Base-by-base conservation (phyloP, 2,113 vertebrate genomes). In the Synchiropus splendidus region DNA sequence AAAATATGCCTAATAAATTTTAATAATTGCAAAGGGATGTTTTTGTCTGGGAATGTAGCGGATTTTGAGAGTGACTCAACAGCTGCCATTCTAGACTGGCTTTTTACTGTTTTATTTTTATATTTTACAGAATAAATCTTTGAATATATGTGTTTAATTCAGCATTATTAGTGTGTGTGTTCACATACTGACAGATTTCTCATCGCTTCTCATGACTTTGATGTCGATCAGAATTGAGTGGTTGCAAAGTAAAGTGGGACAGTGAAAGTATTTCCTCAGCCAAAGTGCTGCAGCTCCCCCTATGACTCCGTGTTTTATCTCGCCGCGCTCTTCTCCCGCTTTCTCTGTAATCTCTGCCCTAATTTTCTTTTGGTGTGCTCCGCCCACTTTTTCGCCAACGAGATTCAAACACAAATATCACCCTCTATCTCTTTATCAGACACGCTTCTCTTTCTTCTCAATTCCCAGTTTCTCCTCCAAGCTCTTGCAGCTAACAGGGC, bases 241-340 rank as follows among this genome's bases (percentile, higher is more conserved):
- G n/a, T n/a, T n/a, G n/a, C n/a, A n/a, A 44, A 43, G 21, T 8
- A 18, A 51, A 47, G 17, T 9, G 27, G 39, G 53, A 61, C 43
- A 58, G 46, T 32, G 34, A 34, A 45, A 56, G 48, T 11, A 27
- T 42, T 32, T 36, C 48, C 62, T 66, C 43, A 64, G 61, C 62
- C 45, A 57, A 34, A 75, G 77, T 73, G 42, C 79, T 70, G 55
- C 77, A 76, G 75, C 72, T 72, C 75, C 79, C 75, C 64, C 66
- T 74, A 48, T n/a, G n/a, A n/a, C n/a, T n/a, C n/a, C n/a, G n/a
- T n/a, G n/a, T n/a, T n/a, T n/a, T 70, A 65, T 78, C 61, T 44
- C 62, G 40, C 41, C 50, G 45, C 53, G 44, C 48, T 49, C 18
- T 31, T 52, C 45, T 32, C 58, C 21, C 21, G 42, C 31, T 31